Evolutionary conservation across 2,888 invertebrate species (phyloP).

Genomic region (Xanthostigma xanthostigma): DNA sequence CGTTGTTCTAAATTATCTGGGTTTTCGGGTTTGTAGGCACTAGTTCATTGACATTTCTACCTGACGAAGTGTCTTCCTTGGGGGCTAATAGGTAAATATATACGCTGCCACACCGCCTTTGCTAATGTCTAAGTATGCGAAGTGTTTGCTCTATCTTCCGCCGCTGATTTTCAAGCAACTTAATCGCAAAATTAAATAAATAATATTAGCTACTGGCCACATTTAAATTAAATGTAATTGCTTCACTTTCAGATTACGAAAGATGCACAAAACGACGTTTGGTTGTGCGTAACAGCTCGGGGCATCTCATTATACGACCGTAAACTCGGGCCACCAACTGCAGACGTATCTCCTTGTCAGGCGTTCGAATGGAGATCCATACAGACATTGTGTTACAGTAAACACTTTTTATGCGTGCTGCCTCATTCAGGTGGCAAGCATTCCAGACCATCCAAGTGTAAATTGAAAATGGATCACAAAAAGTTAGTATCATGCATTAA

Average conservation of each 20-base stretch:
- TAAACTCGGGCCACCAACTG: slow-evolving; percentile 22
- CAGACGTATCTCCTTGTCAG: slow-evolving; percentile 27
- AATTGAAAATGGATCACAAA: slow-evolving; percentile 55
- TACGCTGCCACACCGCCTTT: slow-evolving; percentile 1
- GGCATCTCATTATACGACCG: slow-evolving; percentile 47
- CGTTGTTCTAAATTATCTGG: too few relatives aligned
- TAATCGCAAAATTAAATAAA: not conserved
- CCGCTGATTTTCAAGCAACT: too few relatives aligned
- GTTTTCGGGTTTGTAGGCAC: too few relatives aligned
- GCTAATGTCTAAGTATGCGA: not conserved
- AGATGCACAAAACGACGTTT: slow-evolving; percentile 42
- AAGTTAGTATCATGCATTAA: slow-evolving; percentile 33
- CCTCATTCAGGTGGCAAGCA: slow-evolving; percentile 36
- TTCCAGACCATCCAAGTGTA: slow-evolving; percentile 46
- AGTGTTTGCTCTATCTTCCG: too few relatives aligned
- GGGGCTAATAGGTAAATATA: too few relatives aligned
- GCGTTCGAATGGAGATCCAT: slow-evolving; percentile 55
- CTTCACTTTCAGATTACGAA: slow-evolving; percentile 32
- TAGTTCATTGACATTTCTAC: too few relatives aligned
- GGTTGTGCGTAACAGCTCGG: slow-evolving; percentile 47
- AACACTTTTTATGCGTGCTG: slow-evolving; percentile 46
- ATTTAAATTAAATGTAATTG: slow-evolving; percentile 1
- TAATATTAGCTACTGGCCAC: not conserved
- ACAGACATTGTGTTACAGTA: slow-evolving; percentile 61
- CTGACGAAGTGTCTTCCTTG: too few relatives aligned